Conservation (phyloP, 2,888 invertebrate species). For the Sphecodes monilicornis region DNA sequence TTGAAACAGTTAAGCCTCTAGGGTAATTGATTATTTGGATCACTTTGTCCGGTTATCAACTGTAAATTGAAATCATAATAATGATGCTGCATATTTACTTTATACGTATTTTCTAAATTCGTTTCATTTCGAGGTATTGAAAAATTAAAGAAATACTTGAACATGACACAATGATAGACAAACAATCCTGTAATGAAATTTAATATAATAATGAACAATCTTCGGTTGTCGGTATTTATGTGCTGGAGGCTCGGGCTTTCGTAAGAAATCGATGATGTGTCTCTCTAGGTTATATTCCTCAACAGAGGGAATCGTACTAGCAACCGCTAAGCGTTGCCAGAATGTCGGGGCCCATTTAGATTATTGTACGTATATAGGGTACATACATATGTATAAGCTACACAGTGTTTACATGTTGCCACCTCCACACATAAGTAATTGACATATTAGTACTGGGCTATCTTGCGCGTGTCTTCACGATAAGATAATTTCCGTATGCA, state of each 20-base stretch:
- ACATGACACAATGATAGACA: background rate
- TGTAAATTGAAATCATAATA: too few relatives aligned
- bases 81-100: background rate
- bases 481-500: constrained; percentile 3
- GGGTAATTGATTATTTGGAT: background rate
- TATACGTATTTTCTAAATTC: background rate
- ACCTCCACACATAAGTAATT: background rate
- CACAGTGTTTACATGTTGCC: background rate
- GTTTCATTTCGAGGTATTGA: background rate
- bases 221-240: background rate
- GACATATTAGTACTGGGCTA: background rate
- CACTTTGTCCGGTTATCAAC: background rate
- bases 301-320: background rate
- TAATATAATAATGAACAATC: too few relatives aligned
- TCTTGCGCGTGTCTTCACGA: background rate
- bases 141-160: background rate
- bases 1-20: background rate
- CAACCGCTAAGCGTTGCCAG: background rate
- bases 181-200: background rate
- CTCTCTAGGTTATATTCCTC: constrained; percentile 27
- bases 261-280: constrained; percentile 49
- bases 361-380: constrained; percentile 3
- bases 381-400: too few relatives aligned
- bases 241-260: constrained; percentile 21
- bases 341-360: constrained; percentile 20